phyloP scores from a whole-genome alignment of 2,797 vertebrate species.

The Hybognathus amarus region DNA sequence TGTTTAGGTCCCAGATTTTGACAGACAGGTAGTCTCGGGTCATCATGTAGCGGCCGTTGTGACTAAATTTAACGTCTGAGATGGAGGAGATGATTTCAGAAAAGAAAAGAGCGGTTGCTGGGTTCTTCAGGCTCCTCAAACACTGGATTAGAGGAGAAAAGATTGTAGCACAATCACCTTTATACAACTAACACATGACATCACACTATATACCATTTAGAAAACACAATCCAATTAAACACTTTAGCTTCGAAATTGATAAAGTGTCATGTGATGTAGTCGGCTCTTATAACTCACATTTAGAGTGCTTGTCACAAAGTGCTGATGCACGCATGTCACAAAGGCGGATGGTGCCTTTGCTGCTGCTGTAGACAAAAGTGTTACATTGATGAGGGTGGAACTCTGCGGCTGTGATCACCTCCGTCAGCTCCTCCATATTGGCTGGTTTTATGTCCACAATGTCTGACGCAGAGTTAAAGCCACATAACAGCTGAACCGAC shows the following conservation, averaged over 20 bases:
- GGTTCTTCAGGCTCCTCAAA: conserved; percentile 99
- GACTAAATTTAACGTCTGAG: conserved; percentile 99
- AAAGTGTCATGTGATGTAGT: background rate
- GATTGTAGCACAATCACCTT: background rate
- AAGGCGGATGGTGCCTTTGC: conserved; percentile 97
- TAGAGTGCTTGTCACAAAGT: conserved; percentile 94
- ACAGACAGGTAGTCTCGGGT: conserved; percentile 98
- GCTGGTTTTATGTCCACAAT: conserved; percentile 98
- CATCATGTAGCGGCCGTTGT: conserved; percentile 99
- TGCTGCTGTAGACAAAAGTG: conserved; percentile 98
- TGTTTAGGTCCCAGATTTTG: conserved; percentile 99
- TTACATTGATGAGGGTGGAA: conserved; percentile 97
- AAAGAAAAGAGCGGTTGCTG: conserved; percentile 98
- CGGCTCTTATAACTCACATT: conserved; percentile 73
- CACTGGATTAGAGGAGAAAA: conserved; percentile 74
- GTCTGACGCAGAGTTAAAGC: conserved; percentile 77
- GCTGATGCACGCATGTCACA: conserved; percentile 96
- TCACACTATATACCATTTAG: background rate
- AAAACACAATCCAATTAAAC: background rate
- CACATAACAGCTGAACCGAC: background rate
- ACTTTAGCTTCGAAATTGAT: background rate
- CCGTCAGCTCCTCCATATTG: conserved; percentile 99
- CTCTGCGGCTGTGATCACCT: conserved; percentile 97
- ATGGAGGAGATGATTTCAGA: conserved; percentile 99
- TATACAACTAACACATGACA: background rate